Evolutionary conservation across 2,113 vertebrate genomes (phyloP).

Genomic region (Sinocyclocheilus anshuiensis): DNA sequence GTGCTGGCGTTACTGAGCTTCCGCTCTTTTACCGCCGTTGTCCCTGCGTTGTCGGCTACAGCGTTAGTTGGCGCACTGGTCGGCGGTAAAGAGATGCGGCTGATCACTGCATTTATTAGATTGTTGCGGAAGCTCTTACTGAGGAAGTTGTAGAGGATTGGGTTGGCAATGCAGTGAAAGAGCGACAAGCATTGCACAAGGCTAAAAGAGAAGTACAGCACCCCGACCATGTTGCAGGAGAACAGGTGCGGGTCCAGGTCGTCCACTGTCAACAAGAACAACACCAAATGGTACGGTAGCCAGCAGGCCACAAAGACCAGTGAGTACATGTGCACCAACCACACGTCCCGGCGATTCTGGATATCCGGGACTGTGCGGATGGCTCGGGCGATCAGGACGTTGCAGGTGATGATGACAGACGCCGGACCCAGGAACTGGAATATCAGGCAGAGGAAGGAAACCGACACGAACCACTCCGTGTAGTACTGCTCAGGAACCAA

Average conservation of each 20-base stretch:
- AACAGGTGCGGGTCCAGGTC: slow-evolving; percentile 67
- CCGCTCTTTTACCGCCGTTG: slow-evolving; percentile 49
- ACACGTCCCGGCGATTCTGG: slow-evolving; percentile 74
- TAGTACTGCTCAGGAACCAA: slow-evolving; percentile 80
- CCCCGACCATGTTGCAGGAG: slow-evolving; percentile 77
- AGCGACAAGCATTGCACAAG: slow-evolving; percentile 84
- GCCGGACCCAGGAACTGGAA: slow-evolving; percentile 87
- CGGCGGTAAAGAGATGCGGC: slow-evolving; percentile 71
- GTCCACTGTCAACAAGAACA: slow-evolving; percentile 77
- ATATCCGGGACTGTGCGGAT: slow-evolving; percentile 67
- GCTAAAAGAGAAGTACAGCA: slow-evolving; percentile 86
- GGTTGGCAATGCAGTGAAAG: slow-evolving; percentile 89
- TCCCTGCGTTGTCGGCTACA: slow-evolving; percentile 27
- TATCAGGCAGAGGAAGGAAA: slow-evolving; percentile 74
- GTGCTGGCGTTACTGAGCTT: slow-evolving; percentile 80
- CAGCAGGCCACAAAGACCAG: slow-evolving; percentile 83
- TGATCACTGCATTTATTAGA: slow-evolving; percentile 79
- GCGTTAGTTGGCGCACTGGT: slow-evolving; percentile 33
- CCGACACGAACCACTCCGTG: slow-evolving; percentile 73
- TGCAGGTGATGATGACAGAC: slow-evolving; percentile 81
- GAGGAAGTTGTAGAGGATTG: slow-evolving; percentile 93
- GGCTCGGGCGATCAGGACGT: slow-evolving; percentile 78
- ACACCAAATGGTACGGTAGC: slow-evolving; percentile 85
- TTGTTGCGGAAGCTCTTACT: slow-evolving; percentile 85
- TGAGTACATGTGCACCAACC: slow-evolving; percentile 85